Percentiles rank a stretch among this genome's conserved stretches.
These are phyloP conservation scores for Apis florea DNA, from an alignment of 1,140 invertebrate species.

Conservation along the genomic window DNA sequence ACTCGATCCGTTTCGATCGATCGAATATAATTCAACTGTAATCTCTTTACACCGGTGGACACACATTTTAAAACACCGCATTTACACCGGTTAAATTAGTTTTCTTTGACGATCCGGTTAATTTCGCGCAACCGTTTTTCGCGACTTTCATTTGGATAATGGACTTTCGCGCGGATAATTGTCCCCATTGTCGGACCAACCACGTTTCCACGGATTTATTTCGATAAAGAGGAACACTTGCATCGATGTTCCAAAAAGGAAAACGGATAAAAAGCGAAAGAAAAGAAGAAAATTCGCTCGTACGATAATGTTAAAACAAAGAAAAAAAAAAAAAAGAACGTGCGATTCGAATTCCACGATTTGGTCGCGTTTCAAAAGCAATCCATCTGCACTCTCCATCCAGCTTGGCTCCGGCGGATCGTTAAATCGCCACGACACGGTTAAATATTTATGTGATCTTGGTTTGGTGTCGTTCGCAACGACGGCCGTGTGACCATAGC, in stretches of 20 bases:
- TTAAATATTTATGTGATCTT: slow-evolving; percentile 33
- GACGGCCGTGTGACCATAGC: slow-evolving; percentile 6
- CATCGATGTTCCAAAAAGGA: not conserved
- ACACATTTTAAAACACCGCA: too few relatives aligned
- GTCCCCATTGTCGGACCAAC: not conserved
- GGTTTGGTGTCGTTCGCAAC: slow-evolving; percentile 8
- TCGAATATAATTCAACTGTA: not conserved
- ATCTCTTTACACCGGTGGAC: not conserved
- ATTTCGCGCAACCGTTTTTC: not conserved
- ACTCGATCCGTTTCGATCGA: not conserved
- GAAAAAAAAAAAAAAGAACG: not conserved
- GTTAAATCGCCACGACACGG: slow-evolving; percentile 23
- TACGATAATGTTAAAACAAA: slow-evolving; percentile 12
- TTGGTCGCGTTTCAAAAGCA: not conserved
- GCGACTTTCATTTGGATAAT: not conserved
- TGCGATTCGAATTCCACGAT: not conserved
- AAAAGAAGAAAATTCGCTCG: not conserved
- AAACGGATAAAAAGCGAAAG: not conserved
- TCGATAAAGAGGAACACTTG: not conserved
- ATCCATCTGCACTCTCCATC: too few relatives aligned
- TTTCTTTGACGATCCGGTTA: not conserved
- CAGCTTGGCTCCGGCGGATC: not conserved
- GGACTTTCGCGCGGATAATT: not conserved
- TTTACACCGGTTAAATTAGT: not conserved
- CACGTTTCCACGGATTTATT: not conserved